Evolutionary conservation across 2,113 vertebrate species (phyloP).

Genomic region (Psettodes erumei): DNA sequence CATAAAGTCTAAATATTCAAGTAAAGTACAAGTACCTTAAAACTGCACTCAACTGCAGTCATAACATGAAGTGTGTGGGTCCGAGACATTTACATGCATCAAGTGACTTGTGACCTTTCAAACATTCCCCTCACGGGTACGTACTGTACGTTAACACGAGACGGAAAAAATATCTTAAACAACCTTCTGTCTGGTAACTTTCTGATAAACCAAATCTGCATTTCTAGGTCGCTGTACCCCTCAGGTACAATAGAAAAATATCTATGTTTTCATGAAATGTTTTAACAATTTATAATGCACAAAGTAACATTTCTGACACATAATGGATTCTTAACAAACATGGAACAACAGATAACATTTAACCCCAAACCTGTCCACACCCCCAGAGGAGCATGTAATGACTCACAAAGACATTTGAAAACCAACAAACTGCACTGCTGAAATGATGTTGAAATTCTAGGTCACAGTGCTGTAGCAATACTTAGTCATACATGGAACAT

Average conservation of each 20-base stretch:
- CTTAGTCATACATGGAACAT: slow-evolving; percentile 53
- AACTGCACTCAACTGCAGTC: too few species aligned
- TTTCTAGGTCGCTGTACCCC: neutral
- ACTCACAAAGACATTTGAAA: slow-evolving; percentile 55
- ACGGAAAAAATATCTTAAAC: neutral
- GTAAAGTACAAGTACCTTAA: too few species aligned
- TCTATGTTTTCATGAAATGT: neutral
- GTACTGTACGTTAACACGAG: neutral
- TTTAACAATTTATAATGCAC: neutral
- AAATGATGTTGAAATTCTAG: slow-evolving; percentile 48
- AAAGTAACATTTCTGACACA: neutral
- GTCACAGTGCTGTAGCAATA: slow-evolving; percentile 15
- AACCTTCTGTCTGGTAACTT: neutral
- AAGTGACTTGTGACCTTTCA: slow-evolving; percentile 58
- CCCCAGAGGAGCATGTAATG: slow-evolving; percentile 51
- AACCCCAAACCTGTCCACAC: slow-evolving; percentile 46
- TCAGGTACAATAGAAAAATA: neutral
- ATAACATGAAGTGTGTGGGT: neutral
- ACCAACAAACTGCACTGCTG: neutral
- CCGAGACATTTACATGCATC: slow-evolving; percentile 42
- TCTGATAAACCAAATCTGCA: neutral
- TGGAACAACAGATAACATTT: slow-evolving; percentile 25
- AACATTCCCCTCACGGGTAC: slow-evolving; percentile 14
- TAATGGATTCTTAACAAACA: neutral
- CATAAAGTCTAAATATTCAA: neutral